Conservation (phyloP, 2,797 vertebrate species). For the Squalus acanthias region DNA sequence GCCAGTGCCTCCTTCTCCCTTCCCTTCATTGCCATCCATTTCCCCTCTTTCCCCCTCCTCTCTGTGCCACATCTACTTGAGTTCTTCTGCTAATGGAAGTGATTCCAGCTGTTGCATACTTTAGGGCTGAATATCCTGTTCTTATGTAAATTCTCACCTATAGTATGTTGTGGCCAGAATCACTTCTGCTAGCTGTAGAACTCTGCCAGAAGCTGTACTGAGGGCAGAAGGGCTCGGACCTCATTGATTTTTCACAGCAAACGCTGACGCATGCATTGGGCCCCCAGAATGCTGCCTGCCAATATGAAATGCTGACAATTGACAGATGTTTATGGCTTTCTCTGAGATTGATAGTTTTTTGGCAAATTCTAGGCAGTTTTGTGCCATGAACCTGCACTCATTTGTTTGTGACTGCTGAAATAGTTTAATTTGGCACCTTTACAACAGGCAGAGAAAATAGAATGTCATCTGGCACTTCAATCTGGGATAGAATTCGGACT, state of each 20-base stretch:
- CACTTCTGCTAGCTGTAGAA: background rate
- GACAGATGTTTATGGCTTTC: background rate
- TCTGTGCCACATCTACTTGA: background rate
- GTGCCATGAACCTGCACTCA: background rate
- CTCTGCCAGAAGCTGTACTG: background rate
- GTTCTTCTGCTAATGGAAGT: background rate
- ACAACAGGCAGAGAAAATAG: background rate
- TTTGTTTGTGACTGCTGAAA: background rate
- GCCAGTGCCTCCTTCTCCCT: too few species aligned
- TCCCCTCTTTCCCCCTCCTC: background rate
- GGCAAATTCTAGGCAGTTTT: background rate
- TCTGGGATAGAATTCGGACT: background rate
- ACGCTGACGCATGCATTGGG: background rate
- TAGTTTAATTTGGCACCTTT: background rate
- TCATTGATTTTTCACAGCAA: background rate
- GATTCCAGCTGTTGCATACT: background rate
- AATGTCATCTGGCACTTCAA: background rate
- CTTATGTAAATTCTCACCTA: too few species aligned
- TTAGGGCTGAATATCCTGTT: background rate
- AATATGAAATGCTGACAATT: background rate
- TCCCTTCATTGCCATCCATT: background rate
- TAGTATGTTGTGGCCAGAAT: too few species aligned
- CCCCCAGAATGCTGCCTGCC: background rate
- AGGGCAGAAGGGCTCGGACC: background rate
- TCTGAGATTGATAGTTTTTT: background rate